phyloP scores from a whole-genome alignment of 2,113 vertebrate species.

The Lophius piscatorius region DNA sequence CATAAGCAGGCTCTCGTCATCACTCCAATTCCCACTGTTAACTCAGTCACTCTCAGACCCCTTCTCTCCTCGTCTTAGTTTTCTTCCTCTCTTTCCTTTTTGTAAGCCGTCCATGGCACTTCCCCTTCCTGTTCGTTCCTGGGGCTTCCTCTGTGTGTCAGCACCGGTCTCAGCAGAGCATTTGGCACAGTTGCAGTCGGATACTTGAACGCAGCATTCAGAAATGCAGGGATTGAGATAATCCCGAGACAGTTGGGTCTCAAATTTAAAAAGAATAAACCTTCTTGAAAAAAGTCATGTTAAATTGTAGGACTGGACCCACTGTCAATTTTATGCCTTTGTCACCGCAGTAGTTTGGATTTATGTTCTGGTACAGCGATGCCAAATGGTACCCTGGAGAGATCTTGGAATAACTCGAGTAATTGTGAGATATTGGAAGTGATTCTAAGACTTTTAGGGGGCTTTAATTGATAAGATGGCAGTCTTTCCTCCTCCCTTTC shows the following conservation, averaged over 20 bases:
- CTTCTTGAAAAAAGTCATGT: too few relatives aligned
- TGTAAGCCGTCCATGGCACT: neutral
- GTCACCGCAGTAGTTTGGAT: neutral
- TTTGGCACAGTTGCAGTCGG: neutral
- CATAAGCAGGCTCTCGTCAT: slow-evolving; percentile 73
- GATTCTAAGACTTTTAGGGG: slow-evolving; percentile 30
- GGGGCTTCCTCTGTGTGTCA: slow-evolving; percentile 9
- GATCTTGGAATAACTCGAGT: slow-evolving; percentile 3
- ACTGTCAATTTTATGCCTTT: neutral
- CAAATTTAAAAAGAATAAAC: too few relatives aligned
- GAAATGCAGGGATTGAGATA: too few relatives aligned
- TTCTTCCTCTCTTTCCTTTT: slow-evolving; percentile 1
- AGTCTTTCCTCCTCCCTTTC: slow-evolving; percentile 14
- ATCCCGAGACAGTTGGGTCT: too few relatives aligned
- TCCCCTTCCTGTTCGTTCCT: slow-evolving; percentile 3
- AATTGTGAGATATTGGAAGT: slow-evolving; percentile 12
- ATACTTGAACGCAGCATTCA: too few relatives aligned
- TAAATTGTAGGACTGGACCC: neutral
- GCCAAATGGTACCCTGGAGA: neutral
- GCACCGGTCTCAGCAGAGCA: neutral
- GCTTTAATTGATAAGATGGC: slow-evolving; percentile 25
- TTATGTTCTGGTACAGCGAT: neutral
- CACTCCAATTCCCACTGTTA: slow-evolving; percentile 45
- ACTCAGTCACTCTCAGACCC: slow-evolving; percentile 38
- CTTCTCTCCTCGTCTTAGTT: slow-evolving; percentile 22